These are phyloP conservation scores for Caenorhabditis panamensis DNA, from an alignment of 2,888 invertebrate genomes.

Conservation along the genomic window DNA sequence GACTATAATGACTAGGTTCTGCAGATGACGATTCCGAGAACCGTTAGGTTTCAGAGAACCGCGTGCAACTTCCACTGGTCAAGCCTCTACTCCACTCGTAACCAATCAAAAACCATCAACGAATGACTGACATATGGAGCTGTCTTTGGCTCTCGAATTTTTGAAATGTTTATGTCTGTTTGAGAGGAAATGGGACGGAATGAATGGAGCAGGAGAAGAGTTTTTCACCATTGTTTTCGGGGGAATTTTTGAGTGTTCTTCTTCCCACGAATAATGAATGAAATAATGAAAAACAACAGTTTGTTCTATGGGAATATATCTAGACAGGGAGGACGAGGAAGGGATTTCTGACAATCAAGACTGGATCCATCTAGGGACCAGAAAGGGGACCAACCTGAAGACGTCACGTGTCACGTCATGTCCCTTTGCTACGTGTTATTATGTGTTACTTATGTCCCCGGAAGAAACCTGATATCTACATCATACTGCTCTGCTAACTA, in stretches of 20 bases:
- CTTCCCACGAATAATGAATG: conserved; percentile 9
- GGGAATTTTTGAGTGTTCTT: background rate
- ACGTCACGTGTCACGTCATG: background rate
- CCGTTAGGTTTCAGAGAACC: background rate
- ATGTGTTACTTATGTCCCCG: background rate
- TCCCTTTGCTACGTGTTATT: background rate
- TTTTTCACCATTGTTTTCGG: conserved; percentile 23
- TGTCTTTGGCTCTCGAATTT: conserved; percentile 22
- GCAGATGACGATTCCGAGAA: background rate
- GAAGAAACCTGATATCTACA: background rate
- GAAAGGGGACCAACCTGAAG: background rate
- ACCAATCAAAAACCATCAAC: background rate
- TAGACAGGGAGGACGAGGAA: background rate
- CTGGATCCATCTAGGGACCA: background rate
- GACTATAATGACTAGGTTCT: no score
- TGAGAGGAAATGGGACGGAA: background rate
- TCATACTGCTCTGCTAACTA: no score
- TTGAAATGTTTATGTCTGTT: conserved; percentile 47
- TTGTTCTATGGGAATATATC: background rate
- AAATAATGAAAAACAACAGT: conserved; percentile 20
- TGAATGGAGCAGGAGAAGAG: conserved; percentile 6
- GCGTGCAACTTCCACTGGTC: no score
- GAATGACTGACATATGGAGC: conserved; percentile 15
- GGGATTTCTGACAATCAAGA: background rate
- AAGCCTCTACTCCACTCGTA: no score